phyloP scores from a whole-genome alignment of 2,113 vertebrate genomes.

The Heterotilapia buettikoferi region DNA sequence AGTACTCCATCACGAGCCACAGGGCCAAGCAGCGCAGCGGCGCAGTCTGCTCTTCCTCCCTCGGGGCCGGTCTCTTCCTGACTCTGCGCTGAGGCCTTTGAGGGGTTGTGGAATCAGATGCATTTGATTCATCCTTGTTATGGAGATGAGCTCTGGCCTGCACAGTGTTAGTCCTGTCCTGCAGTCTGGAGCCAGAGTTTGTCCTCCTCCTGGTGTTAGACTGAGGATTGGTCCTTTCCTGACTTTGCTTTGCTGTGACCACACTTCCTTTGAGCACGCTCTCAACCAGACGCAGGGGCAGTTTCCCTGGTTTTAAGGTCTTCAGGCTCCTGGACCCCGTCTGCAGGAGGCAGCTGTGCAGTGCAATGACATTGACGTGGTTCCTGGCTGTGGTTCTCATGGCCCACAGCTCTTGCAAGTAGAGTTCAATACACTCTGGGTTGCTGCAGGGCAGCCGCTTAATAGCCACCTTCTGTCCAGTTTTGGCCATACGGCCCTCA shows the following conservation, averaged over 20 bases:
- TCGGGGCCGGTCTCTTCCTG: constrained; percentile 63
- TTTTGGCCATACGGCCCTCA: constrained; percentile 74
- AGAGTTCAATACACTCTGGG: constrained; percentile 90
- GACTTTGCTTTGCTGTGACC: background rate
- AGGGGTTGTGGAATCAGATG: constrained; percentile 12
- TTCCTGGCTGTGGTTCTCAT: constrained; percentile 83
- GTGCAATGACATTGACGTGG: constrained; percentile 86
- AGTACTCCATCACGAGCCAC: constrained; percentile 98
- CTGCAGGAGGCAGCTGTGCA: constrained; percentile 72
- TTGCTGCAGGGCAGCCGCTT: constrained; percentile 88
- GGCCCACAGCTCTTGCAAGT: constrained; percentile 91
- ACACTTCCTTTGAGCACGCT: constrained; percentile 84
- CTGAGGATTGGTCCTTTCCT: background rate
- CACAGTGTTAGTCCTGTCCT: constrained; percentile 31
- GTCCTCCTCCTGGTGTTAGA: background rate
- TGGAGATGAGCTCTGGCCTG: background rate
- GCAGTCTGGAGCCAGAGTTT: constrained; percentile 2
- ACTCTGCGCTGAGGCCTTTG: constrained; percentile 9
- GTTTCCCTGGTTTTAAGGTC: constrained; percentile 66
- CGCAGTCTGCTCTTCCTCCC: constrained; percentile 61
- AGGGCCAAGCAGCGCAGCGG: constrained; percentile 76
- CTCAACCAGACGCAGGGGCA: constrained; percentile 88
- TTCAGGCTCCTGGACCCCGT: constrained; percentile 62
- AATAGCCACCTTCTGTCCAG: constrained; percentile 80
- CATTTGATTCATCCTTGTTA: background rate